phyloP scores from a whole-genome alignment of 2,797 vertebrate species.

The Scleropages formosus region DNA sequence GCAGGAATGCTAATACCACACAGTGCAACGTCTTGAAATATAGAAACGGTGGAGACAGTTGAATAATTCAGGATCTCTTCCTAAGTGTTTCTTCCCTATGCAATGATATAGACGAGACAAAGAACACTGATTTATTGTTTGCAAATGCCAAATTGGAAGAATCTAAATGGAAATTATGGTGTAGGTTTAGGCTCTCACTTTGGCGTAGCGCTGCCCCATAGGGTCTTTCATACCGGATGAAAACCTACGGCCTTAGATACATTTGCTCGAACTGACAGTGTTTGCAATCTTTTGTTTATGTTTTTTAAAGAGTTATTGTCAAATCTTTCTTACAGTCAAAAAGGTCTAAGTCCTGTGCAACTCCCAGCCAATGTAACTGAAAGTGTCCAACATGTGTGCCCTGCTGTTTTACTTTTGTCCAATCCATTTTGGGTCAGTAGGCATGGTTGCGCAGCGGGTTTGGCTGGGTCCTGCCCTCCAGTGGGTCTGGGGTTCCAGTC shows the following conservation, averaged over 20 bases:
- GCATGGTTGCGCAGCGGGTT: too few species aligned
- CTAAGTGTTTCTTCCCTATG: background rate
- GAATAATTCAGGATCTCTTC: background rate
- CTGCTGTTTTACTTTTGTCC: background rate
- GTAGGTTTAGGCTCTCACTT: background rate
- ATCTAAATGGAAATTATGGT: background rate
- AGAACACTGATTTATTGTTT: background rate
- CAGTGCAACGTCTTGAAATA: conserved; percentile 20
- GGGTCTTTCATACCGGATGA: background rate
- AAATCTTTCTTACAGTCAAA: too few species aligned
- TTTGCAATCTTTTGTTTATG: background rate
- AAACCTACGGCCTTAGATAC: background rate
- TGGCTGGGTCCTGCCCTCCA: too few species aligned
- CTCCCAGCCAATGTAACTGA: background rate
- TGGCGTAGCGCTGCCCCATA: background rate
- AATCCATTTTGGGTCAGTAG: background rate
- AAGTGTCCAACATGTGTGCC: background rate
- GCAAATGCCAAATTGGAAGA: background rate
- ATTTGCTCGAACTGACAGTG: background rate
- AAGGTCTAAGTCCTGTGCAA: background rate
- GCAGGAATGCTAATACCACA: background rate
- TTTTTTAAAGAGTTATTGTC: background rate
- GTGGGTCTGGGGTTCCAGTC: too few species aligned
- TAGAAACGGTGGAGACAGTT: background rate
- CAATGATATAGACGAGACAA: background rate